Evolutionary conservation across 2,113 vertebrate genomes (phyloP), one percentile per base, ranked within the genome.

Genomic region (Vanacampus margaritifer): DNA sequence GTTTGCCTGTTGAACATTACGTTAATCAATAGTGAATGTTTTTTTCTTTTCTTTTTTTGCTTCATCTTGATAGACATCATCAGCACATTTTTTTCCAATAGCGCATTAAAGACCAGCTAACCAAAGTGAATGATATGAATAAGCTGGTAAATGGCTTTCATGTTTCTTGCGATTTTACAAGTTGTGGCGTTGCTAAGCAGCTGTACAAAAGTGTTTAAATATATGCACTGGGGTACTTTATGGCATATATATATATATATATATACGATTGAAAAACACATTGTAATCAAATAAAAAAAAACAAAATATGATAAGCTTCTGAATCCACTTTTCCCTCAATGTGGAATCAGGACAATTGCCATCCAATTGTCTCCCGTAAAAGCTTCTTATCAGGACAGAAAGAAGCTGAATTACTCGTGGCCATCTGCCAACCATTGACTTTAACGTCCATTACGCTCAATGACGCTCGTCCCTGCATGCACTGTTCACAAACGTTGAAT

Each of bases 401-500:
- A 62, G 61, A 61, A 16, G 58, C 46, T 68, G 51, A 74, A 68
- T 76, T 81, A 75, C 74, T 45, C 58, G 70, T 57, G 26, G 50
- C 79, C 86, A 85, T 88, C 81, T 85, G 81, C 73, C 80, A 46
- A 26, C 53, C 65, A 73, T 69, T 81, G 72, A 73, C 43, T 14
- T 65, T 76, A 71, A 77, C 78, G 56, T 76, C 73, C 67, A 72
- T 79, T 79, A 76, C 24, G 56, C 14, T 21, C 66, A 62, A 79
- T 72, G 66, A 72, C 67, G 68, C 17, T 23, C 56, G 19, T 77
- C 41, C 43, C 35, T 45, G 64, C 64, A 14, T 67, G 50, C 2
- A 2, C 36, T 5, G 17, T 0, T 41, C 24, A 26, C 57, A 26
- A 39, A 24, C 64, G 16, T 37, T 11, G 36, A 0, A 6, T 37